These are phyloP conservation scores for Hylomyscus alleni DNA, from an alignment of 2,797 vertebrate genomes.

Conservation along the genomic window DNA sequence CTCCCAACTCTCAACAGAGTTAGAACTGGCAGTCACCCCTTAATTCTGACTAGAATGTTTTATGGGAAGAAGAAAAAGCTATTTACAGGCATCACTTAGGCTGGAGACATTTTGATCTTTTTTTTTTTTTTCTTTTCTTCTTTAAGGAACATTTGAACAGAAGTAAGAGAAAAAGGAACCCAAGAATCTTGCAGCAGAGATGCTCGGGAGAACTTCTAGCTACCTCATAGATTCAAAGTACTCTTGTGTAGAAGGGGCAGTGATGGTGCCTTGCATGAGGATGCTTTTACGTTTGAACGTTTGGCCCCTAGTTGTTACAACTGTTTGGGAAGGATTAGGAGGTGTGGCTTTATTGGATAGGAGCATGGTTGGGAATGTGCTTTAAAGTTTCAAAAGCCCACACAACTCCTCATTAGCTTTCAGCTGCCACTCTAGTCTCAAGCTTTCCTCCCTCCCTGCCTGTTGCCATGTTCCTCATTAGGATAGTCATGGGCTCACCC, in stretches of 20 bases:
- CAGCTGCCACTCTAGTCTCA: too few species aligned
- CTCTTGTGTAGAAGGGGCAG: background rate
- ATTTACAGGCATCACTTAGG: background rate
- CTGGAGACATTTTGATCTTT: background rate
- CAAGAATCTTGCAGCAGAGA: background rate
- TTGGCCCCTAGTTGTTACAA: background rate
- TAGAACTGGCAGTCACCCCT: background rate
- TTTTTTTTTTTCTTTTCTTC: background rate
- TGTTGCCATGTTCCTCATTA: background rate
- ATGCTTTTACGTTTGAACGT: background rate
- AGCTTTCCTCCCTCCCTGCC: background rate
- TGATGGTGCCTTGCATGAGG: background rate
- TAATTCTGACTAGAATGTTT: background rate
- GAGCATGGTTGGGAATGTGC: background rate
- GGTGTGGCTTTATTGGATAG: background rate
- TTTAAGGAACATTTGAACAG: constrained; percentile 6
- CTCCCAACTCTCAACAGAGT: background rate
- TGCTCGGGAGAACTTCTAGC: background rate
- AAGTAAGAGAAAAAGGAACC: constrained; percentile 7
- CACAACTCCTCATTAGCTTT: background rate
- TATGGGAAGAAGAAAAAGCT: background rate
- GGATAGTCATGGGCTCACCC: background rate
- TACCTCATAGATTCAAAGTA: background rate
- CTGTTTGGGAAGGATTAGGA: background rate
- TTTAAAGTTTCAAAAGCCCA: background rate